Percentiles rank a stretch among this genome's conserved stretches.
phyloP scores from a whole-genome alignment of 2,797 vertebrate species.

The Xenentodon cancila region DNA sequence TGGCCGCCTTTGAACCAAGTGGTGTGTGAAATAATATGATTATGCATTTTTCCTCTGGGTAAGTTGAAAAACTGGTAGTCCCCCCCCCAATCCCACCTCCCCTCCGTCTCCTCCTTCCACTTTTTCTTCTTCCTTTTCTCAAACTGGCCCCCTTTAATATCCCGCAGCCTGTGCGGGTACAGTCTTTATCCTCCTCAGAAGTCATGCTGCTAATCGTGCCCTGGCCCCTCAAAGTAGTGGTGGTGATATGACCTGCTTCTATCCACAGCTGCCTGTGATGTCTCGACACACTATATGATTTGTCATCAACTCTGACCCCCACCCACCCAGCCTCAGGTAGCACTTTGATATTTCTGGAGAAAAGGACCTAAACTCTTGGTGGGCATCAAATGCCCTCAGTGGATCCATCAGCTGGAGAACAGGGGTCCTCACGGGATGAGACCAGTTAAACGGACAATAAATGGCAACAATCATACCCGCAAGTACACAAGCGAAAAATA shows the following conservation, averaged over 20 bases:
- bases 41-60: constrained; percentile 80
- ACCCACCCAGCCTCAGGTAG: constrained; percentile 64
- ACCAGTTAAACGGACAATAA: constrained; percentile 46
- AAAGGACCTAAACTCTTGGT: constrained; percentile 58
- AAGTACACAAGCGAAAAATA: constrained; percentile 15
- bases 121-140: constrained; percentile 21
- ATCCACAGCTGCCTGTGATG: constrained; percentile 73
- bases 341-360: constrained; percentile 75
- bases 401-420: constrained; percentile 54
- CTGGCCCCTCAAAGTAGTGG: constrained; percentile 54
- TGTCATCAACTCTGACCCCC: constrained; percentile 75
- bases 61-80: constrained; percentile 72
- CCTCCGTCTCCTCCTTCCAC: not conserved
- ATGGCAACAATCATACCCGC: constrained; percentile 44
- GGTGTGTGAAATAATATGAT: constrained; percentile 82
- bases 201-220: constrained; percentile 75
- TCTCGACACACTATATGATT: constrained; percentile 76
- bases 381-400: constrained; percentile 57
- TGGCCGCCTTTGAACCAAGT: constrained; percentile 81
- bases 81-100: not conserved
- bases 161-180: constrained; percentile 62
- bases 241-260: constrained; percentile 51
- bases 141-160: constrained; percentile 63
- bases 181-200: constrained; percentile 75
- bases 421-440: constrained; percentile 38